Evolutionary conservation across 2,113 vertebrate genomes (phyloP).

Genomic region (Cygnus buccinator): DNA sequence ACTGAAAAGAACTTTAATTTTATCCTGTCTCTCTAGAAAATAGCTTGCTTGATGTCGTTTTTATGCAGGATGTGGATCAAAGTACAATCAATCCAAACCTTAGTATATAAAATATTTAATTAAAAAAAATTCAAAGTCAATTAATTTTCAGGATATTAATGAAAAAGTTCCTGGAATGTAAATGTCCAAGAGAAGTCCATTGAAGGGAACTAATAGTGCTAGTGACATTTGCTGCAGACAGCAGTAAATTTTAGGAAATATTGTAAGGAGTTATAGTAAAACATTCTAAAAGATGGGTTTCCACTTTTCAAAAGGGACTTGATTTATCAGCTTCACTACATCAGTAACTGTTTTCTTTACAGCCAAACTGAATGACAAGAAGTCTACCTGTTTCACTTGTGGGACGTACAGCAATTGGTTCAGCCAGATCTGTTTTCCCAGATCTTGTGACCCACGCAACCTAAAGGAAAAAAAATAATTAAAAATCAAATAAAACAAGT

Average conservation of each 20-base stretch:
- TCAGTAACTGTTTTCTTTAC: neutral
- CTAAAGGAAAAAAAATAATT: constrained; percentile 65
- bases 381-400: constrained; percentile 94
- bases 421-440: constrained; percentile 96
- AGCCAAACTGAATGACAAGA: neutral
- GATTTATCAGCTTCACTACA: neutral
- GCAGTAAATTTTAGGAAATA: neutral
- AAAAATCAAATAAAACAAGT: neutral
- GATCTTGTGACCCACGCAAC: constrained; percentile 98
- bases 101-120: neutral
- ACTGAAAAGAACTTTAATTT: neutral
- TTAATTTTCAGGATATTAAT: neutral
- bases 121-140: neutral
- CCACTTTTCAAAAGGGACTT: neutral
- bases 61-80: neutral
- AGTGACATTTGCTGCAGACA: neutral
- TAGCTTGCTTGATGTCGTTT: neutral
- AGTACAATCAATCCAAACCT: neutral
- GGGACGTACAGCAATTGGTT: constrained; percentile 94
- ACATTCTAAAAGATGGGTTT: neutral
- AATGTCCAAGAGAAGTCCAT: neutral
- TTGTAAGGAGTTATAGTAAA: neutral
- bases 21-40: neutral
- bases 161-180: neutral
- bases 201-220: neutral